Percentiles rank a stretch among this genome's conserved stretches.
These are phyloP conservation scores for Oryzias celebensis DNA, from an alignment of 2,113 vertebrate species.

Conservation along the genomic window DNA sequence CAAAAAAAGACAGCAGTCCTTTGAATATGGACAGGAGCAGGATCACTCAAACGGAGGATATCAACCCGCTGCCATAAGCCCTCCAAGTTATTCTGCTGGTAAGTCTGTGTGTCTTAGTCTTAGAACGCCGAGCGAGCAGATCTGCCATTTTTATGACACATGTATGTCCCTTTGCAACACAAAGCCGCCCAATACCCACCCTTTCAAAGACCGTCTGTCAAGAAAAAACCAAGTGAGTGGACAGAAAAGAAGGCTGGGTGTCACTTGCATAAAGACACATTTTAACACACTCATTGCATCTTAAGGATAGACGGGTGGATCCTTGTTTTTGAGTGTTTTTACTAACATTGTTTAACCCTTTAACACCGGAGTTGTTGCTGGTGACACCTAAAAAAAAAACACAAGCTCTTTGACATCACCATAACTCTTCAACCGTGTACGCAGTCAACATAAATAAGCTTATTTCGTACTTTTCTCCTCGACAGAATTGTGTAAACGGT, in stretches of 20 bases:
- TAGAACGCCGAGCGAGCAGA: neutral
- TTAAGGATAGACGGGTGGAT: conserved; percentile 9
- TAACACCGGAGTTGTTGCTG: conserved; percentile 5
- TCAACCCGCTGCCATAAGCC: conserved; percentile 45
- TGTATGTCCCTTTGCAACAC: conserved; percentile 45
- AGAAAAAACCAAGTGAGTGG: conserved; percentile 69
- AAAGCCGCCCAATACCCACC: conserved; percentile 43
- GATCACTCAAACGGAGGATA: conserved; percentile 86
- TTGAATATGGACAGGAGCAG: conserved; percentile 74
- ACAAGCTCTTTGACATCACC: too few relatives aligned
- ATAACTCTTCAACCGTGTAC: too few relatives aligned
- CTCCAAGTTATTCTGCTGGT: conserved; percentile 65
- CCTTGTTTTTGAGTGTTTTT: conserved; percentile 1
- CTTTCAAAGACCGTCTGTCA: conserved; percentile 66
- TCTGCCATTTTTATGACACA: conserved; percentile 23
- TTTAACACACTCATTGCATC: conserved; percentile 8
- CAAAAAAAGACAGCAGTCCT: conserved; percentile 80
- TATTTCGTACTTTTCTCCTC: too few relatives aligned
- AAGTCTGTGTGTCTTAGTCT: conserved; percentile 14
- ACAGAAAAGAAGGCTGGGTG: conserved; percentile 25
- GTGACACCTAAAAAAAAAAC: neutral
- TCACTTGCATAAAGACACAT: conserved; percentile 7
- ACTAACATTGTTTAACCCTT: conserved; percentile 27
- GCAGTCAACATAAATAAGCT: too few relatives aligned
- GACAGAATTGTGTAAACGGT: too few relatives aligned